Conservation (phyloP, 2,888 invertebrate species). For the Sarcophaga rosellei region DNA sequence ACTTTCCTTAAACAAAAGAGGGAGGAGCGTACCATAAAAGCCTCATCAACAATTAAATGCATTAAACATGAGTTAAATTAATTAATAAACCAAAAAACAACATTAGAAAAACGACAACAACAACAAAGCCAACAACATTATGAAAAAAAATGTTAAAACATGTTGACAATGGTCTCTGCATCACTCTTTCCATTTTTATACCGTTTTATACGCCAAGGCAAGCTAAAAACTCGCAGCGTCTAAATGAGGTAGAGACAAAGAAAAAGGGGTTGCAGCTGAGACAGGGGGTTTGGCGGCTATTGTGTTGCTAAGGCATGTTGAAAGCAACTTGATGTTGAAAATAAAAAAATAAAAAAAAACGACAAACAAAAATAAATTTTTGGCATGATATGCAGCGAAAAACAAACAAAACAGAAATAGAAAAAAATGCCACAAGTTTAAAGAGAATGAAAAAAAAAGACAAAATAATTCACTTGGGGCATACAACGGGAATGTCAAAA, state of each 20-base stretch:
- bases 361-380: constrained; percentile 12
- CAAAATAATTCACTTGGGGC: background rate
- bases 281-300: background rate
- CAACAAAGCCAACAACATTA: background rate
- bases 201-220: background rate
- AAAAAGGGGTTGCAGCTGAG: background rate
- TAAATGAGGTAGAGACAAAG: background rate
- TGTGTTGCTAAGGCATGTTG: background rate
- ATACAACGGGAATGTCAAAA: background rate
- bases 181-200: background rate
- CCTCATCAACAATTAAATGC: background rate
- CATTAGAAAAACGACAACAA: background rate
- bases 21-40: too few relatives aligned
- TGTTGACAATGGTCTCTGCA: constrained; percentile 41
- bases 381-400: constrained; percentile 40
- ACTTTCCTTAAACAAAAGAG: background rate
- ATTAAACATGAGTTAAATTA: background rate
- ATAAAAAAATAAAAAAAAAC: background rate
- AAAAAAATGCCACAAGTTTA: constrained; percentile 50
- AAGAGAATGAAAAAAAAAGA: constrained; percentile 24
- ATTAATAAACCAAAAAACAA: background rate
- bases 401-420: background rate
- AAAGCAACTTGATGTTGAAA: constrained; percentile 34
- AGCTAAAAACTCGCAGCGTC: background rate
- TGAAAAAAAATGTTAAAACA: constrained; percentile 47